phyloP scores from a whole-genome alignment of 2,113 vertebrate genomes.

The Psammodynastes pulverulentus region DNA sequence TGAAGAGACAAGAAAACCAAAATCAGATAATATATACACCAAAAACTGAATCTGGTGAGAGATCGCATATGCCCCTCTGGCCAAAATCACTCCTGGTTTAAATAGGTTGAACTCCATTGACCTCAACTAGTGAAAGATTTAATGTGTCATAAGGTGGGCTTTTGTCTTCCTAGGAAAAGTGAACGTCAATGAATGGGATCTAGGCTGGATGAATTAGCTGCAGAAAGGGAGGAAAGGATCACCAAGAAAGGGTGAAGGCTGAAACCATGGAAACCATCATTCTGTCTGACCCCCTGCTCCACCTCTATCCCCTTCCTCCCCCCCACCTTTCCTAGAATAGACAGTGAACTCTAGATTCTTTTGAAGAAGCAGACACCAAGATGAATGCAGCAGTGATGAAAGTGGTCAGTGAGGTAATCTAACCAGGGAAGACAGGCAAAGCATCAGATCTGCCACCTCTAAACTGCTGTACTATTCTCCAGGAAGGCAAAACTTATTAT shows the following conservation, averaged over 20 bases:
- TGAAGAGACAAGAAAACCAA: not conserved
- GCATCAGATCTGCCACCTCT: conserved; percentile 22
- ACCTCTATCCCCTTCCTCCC: conserved; percentile 43
- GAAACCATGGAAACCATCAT: conserved; percentile 67
- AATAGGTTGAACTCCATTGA: not conserved
- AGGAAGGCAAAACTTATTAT: conserved; percentile 31
- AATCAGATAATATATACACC: not conserved
- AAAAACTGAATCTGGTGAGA: not conserved
- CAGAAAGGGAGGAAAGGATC: conserved; percentile 48
- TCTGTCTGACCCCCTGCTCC: conserved; percentile 6
- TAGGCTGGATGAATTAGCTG: conserved; percentile 25
- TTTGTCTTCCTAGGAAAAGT: conserved; percentile 12
- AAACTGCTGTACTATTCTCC: not conserved
- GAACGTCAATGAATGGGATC: conserved; percentile 25
- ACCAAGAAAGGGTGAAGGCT: conserved; percentile 22
- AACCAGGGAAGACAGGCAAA: fast-evolving
- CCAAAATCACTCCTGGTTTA: not conserved
- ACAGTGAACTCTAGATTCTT: conserved; percentile 53
- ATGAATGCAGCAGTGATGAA: conserved; percentile 43
- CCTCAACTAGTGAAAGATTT: conserved; percentile 18
- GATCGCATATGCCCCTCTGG: not conserved
- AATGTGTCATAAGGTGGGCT: conserved; percentile 1
- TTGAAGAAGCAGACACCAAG: conserved; percentile 47
- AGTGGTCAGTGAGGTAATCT: conserved; percentile 42
- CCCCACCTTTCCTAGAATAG: conserved; percentile 64